Percentiles rank a stretch among this genome's conserved stretches.
These are phyloP conservation scores for Lamproptera curius DNA, from an alignment of 2,888 invertebrate genomes.

Conservation along the genomic window DNA sequence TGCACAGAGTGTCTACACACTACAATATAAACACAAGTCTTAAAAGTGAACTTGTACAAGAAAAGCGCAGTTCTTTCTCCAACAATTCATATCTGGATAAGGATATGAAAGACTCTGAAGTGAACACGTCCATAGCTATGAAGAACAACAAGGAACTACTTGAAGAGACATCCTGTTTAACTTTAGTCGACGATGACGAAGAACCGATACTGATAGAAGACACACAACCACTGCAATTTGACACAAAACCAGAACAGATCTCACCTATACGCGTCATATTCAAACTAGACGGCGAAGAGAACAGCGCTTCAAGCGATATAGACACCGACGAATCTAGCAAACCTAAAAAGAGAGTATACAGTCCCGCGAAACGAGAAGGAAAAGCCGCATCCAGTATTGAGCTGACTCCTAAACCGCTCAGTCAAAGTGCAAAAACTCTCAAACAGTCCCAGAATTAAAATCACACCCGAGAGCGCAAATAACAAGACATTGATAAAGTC, in stretches of 20 bases:
- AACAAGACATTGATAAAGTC: constrained; percentile 2
- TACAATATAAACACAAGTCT: constrained; percentile 9
- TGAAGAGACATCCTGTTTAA: constrained; percentile 49
- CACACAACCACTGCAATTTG: constrained; percentile 5
- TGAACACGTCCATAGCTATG: constrained; percentile 59
- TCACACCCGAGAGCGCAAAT: neutral
- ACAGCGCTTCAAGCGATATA: constrained; percentile 33
- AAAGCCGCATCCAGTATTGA: constrained; percentile 28
- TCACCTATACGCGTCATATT: constrained; percentile 39
- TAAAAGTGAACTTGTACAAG: neutral
- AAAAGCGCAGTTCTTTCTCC: no score
- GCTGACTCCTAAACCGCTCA: constrained; percentile 51
- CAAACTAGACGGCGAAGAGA: constrained; percentile 28
- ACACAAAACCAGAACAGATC: constrained; percentile 9
- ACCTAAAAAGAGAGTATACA: constrained; percentile 47
- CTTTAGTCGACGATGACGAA: constrained; percentile 51
- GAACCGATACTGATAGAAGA: constrained; percentile 29
- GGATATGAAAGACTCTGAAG: constrained; percentile 37
- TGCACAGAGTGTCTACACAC: constrained; percentile 3
- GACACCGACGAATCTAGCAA: constrained; percentile 31
- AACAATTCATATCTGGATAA: constrained; percentile 24
- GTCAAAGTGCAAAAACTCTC: constrained; percentile 54
- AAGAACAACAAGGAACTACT: constrained; percentile 51
- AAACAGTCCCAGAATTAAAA: constrained; percentile 26
- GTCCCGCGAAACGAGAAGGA: constrained; percentile 32